Percentiles rank a stretch among this genome's conserved stretches.
Conservation (phyloP, 2,113 vertebrate genomes). For the Meles meles region DNA sequence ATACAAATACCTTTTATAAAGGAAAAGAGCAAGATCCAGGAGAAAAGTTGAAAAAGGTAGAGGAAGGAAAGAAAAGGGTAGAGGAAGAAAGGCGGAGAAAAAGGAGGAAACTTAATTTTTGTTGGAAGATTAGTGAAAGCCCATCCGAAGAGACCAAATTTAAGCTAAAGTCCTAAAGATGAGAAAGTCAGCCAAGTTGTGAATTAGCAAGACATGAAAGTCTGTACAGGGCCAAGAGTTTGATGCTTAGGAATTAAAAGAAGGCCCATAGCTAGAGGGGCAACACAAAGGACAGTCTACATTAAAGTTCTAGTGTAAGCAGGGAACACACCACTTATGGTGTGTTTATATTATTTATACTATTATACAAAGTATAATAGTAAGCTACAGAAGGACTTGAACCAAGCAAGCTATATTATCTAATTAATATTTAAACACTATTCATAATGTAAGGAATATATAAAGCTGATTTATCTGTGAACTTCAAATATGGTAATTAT, state of each 20-base stretch:
- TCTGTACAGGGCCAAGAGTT: not conserved
- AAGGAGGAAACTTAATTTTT: not conserved
- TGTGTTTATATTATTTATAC: no score
- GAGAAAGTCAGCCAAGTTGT: not conserved
- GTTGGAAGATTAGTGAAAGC: not conserved
- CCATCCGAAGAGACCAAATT: not conserved
- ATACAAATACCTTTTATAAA: not conserved
- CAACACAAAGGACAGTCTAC: not conserved
- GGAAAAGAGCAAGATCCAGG: not conserved
- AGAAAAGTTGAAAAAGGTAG: not conserved
- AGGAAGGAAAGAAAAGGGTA: no score
- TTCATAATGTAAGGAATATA: not conserved
- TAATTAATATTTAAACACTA: not conserved
- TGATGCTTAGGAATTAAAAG: not conserved
- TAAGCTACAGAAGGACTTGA: not conserved
- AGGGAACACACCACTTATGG: not conserved
- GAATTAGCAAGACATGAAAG: not conserved
- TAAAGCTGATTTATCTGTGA: not conserved
- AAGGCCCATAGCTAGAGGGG: not conserved
- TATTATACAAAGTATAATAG: not conserved
- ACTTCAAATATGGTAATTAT: not conserved
- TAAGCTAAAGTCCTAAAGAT: not conserved
- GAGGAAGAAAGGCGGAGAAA: no score
- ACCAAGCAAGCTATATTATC: not conserved
- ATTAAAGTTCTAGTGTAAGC: not conserved